Conservation (phyloP, 2,797 vertebrate genomes). For the Pantherophis vulpinus region DNA sequence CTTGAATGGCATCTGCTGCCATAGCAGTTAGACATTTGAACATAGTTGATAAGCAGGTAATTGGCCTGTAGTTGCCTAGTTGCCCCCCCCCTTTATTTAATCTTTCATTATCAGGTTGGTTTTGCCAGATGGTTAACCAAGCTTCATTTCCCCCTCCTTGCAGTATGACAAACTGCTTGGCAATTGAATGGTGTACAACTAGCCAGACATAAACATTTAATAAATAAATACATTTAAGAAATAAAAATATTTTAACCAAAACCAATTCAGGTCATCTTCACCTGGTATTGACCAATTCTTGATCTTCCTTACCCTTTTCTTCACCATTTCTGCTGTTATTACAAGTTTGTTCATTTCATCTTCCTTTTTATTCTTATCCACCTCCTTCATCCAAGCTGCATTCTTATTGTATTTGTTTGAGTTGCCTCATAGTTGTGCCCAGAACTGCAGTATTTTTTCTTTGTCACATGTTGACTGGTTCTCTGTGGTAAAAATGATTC, state of each 20-base stretch:
- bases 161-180: not conserved
- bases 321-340: not conserved
- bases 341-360: not conserved
- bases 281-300: too few species aligned
- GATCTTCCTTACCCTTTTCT: not conserved
- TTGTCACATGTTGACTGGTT: too few species aligned
- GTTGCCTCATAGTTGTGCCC: too few species aligned
- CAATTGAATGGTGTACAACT: not conserved
- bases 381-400: too few species aligned
- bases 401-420: too few species aligned
- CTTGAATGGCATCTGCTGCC: not conserved
- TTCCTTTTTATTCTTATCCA: not conserved
- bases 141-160: not conserved
- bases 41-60: not conserved
- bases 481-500: too few species aligned
- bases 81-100: not conserved
- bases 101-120: not conserved
- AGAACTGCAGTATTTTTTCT: too few species aligned
- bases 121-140: not conserved
- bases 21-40: not conserved
- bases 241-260: too few species aligned
- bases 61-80: not conserved
- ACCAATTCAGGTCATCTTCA: too few species aligned
- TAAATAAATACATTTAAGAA: too few species aligned
- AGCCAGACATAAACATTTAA: not conserved